Percentiles rank a stretch among this genome's conserved stretches.
phyloP scores from a whole-genome alignment of 2,888 invertebrate species.

The Myopa tessellatipennis region DNA sequence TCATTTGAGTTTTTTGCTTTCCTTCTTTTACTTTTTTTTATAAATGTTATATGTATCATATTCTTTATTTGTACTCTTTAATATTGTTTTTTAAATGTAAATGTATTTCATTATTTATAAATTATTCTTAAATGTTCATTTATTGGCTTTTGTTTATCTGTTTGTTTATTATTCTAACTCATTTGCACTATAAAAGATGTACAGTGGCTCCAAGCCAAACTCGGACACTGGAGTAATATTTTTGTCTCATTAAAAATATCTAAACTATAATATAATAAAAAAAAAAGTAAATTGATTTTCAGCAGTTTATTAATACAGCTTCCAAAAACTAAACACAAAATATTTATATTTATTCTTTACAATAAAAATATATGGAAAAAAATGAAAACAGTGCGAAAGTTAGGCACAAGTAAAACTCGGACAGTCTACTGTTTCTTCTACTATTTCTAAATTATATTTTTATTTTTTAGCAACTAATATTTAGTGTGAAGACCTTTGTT shows the following conservation, averaged over 20 bases:
- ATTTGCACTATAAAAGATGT: too few species aligned
- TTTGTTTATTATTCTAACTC: too few species aligned
- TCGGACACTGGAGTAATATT: neutral
- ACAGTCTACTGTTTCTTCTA: neutral
- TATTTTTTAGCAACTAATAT: neutral
- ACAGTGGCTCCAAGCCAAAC: slow-evolving; percentile 12
- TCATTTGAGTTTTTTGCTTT: too few species aligned
- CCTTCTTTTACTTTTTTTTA: too few species aligned
- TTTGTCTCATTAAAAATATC: neutral
- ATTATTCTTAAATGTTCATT: too few species aligned
- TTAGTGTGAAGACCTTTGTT: neutral
- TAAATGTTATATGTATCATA: too few species aligned
- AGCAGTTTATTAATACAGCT: neutral
- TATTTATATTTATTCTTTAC: neutral
- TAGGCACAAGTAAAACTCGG: neutral
- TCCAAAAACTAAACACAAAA: neutral
- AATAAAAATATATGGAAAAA: neutral
- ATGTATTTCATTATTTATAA: too few species aligned
- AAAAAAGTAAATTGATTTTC: too few species aligned
- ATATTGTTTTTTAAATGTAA: too few species aligned
- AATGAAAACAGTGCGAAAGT: neutral
- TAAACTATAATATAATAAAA: neutral
- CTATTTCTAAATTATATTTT: neutral
- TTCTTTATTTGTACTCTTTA: too few species aligned
- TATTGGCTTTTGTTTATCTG: too few species aligned